Base-by-base conservation (phyloP, 2,888 invertebrate species). In the Aporophyla lueneburgensis region DNA sequence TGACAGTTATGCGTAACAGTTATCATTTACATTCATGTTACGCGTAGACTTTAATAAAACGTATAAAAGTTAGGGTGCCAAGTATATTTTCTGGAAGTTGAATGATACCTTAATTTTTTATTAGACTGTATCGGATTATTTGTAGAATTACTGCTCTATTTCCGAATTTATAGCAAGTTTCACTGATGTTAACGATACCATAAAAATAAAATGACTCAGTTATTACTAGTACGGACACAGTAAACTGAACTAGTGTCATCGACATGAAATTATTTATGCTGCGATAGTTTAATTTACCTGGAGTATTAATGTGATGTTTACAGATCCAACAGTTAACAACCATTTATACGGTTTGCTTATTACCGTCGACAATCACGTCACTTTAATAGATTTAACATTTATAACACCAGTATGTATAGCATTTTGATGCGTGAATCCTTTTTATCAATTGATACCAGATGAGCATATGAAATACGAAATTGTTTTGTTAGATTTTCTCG, bases 21-120 rank as follows among this genome's bases (percentile, higher is more conserved):
- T 54, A 51, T 53, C 69, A 74, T 74, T 78, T 78, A 70, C 53
- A 59, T 69, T 33, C 51, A 69, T 81, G 27, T 63, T 59, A 59
- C 16, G 66, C 16, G 12, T 51, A 53, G 46, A 43, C 1, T 51
- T 51, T 24, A 43, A 16, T 51, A 9, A 56, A 51, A 59, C 6
- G 5, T 58, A 9, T 27, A 54, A 61, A 66, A 61, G 58, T 63
- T 54, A 49, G 24, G 14, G 19, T 49, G 12, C 1, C 1, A 9
- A 24, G 43, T 49, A 33, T 59, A 46, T 53, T 46, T 63, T 54
- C n/a, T 4, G 21, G 21, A 69, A 49, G 16, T 53, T 53, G 10
- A 61, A 51, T 16, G 9, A 40, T 40, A 40, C 49, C 21, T 75
- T 43, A n/a, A 46, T 46, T 53, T 62, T 7, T 56, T 2, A 43